These are phyloP conservation scores for Chiropotes sagulatus DNA, from an alignment of 2,797 vertebrate species.

Conservation along the genomic window DNA sequence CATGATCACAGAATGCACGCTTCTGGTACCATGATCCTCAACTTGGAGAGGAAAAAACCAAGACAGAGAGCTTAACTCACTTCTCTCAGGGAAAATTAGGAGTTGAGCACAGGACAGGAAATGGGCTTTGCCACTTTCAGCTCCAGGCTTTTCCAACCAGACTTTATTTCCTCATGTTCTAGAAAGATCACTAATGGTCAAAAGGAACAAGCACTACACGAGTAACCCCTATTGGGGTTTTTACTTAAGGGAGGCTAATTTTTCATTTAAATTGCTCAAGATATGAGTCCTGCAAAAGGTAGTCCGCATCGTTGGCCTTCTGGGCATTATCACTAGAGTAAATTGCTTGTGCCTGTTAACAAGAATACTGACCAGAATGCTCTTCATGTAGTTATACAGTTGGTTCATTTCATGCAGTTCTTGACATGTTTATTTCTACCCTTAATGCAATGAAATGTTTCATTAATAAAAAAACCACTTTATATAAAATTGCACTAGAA, in stretches of 20 bases:
- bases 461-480: constrained; percentile 75
- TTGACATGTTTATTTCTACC: constrained; percentile 61
- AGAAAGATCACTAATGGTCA: constrained; percentile 37
- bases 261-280: not conserved
- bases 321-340: constrained; percentile 1
- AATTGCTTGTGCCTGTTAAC: constrained; percentile 4
- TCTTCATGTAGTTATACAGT: constrained; percentile 32
- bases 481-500: constrained; percentile 48
- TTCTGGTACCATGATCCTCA: not conserved
- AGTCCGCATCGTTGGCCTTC: not conserved
- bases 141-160: not conserved
- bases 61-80: not conserved
- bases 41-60: not conserved
- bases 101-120: not conserved
- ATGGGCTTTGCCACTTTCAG: not conserved
- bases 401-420: constrained; percentile 54
- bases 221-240: constrained; percentile 56
- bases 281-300: not conserved
- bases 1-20: not conserved
- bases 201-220: not conserved
- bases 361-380: constrained; percentile 51
- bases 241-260: constrained; percentile 30
- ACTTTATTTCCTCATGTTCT: constrained; percentile 23
- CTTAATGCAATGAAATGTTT: constrained; percentile 62
- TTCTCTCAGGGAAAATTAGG: not conserved